Base-by-base conservation (phyloP, 92 coral and sea anemone genomes). In the Scolanthus callimorphus region DNA sequence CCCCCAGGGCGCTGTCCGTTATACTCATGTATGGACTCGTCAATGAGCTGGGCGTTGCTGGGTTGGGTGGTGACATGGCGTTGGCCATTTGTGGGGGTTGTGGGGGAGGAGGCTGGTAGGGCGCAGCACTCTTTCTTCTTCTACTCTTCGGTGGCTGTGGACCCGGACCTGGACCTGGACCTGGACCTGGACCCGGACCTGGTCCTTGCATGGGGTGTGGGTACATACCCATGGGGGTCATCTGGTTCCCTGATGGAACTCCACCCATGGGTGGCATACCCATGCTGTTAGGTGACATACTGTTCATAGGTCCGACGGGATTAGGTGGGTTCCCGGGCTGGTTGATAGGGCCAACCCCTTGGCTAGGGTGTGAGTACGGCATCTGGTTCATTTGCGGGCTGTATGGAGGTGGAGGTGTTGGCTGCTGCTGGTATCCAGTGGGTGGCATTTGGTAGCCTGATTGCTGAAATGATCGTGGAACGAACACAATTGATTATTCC, bases 1-100 rank as follows among this genome's bases (percentile, higher is more conserved):
- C 69, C 34, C 69, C 49, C 39, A 60, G 63, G 50, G 43, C 62
- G 13, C 55, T 65, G 15, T 87, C 96, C 8, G 71, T 67, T 24
- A 87, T 87, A 38, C 90, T 83, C 96, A 87, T 87, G 62, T 87
- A 87, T 0, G 96, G 86, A 59, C 85, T 87, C 11, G 73, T 38
- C 37, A 50, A 53, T 0, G 82, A 65, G 20, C 76, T 86, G 4
- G 96, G 90, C 0, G 89, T 77, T 25, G 76, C 1, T 8, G 75
- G 65, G 4, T 4, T 65, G 10, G 94, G 94, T 2, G 95, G 95
- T 2, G 95, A 86, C 24, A 86, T 46, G 15, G 96, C 84, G 60
- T 50, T 83, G 34, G 96, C 62, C 55, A 87, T 68, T 20, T 84
- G 71, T 23, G 70, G 81, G 2, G 73, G 73, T 17, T 84, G 69